Percentiles rank a stretch among this genome's conserved stretches.
phyloP scores from a whole-genome alignment of 2,797 vertebrate species.

The Falco cherrug region DNA sequence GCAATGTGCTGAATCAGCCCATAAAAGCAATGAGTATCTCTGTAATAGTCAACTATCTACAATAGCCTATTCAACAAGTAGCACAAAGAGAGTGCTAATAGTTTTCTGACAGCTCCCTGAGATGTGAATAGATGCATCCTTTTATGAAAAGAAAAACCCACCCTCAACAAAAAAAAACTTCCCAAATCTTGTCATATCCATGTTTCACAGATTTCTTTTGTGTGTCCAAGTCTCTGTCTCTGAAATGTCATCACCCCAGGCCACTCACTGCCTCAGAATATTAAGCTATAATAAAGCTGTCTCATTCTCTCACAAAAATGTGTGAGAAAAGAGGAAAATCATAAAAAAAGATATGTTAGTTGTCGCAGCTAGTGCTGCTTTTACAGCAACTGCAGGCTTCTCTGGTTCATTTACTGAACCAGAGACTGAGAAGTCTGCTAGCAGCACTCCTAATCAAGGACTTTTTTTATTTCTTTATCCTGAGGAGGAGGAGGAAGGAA shows the following conservation, averaged over 20 bases:
- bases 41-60: not conserved
- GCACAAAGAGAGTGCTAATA: not conserved
- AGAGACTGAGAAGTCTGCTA: not conserved
- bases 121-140: constrained; percentile 1
- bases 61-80: not conserved
- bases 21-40: not conserved
- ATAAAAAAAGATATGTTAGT: not conserved
- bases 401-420: constrained; percentile 39
- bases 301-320: constrained; percentile 43
- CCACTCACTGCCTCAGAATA: constrained; percentile 45
- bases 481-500: not conserved
- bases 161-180: not conserved
- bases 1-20: constrained; percentile 7
- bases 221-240: constrained; percentile 20
- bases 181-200: constrained; percentile 40
- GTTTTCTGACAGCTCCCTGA: not conserved
- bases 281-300: constrained; percentile 49
- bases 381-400: constrained; percentile 7
- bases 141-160: constrained; percentile 34
- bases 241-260: constrained; percentile 26
- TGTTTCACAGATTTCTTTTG: constrained; percentile 43
- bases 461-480: not conserved
- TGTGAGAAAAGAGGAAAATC: constrained; percentile 34
- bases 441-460: not conserved
- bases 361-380: not conserved